These are phyloP conservation scores for Parasteatoda tepidariorum DNA, from an alignment of 1,140 invertebrate genomes.

Conservation along the genomic window DNA sequence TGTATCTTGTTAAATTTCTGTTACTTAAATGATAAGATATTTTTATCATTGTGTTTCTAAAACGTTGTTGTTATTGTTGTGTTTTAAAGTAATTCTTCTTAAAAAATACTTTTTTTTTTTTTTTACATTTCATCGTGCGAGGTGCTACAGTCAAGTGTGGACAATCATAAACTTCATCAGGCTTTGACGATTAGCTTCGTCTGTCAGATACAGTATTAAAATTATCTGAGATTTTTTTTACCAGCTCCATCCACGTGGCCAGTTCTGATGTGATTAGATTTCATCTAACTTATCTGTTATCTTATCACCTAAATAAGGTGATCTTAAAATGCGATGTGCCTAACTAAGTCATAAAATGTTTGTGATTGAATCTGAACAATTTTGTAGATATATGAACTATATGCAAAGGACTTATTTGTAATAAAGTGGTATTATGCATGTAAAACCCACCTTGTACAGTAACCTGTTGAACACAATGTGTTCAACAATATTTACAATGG, in stretches of 20 bases:
- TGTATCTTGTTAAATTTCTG: conserved; percentile 26
- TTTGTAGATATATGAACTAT: conserved; percentile 38
- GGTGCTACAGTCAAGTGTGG: conserved; percentile 28
- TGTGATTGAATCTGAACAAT: conserved; percentile 52
- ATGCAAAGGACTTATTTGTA: conserved; percentile 10
- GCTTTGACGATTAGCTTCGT: conserved; percentile 1
- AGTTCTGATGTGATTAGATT: conserved; percentile 52
- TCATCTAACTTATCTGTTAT: conserved; percentile 45
- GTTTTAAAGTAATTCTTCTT: conserved; percentile 20
- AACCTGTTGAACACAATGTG: background rate
- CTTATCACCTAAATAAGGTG: conserved; percentile 10
- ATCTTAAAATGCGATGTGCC: conserved; percentile 32
- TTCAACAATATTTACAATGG: conserved; percentile 31
- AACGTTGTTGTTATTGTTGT: conserved; percentile 40
- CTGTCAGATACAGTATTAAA: conserved; percentile 51
- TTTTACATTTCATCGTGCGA: background rate
- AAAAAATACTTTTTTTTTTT: background rate
- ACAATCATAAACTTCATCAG: conserved; percentile 37
- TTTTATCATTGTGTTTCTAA: conserved; percentile 13
- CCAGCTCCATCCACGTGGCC: conserved; percentile 31
- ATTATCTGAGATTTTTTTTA: conserved; percentile 16
- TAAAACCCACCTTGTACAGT: conserved; percentile 54
- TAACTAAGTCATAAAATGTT: conserved; percentile 56
- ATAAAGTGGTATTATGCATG: conserved; percentile 21
- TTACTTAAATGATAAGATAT: conserved; percentile 12